Base-by-base conservation (phyloP, 2,113 vertebrate species). In the Psammodynastes pulverulentus region DNA sequence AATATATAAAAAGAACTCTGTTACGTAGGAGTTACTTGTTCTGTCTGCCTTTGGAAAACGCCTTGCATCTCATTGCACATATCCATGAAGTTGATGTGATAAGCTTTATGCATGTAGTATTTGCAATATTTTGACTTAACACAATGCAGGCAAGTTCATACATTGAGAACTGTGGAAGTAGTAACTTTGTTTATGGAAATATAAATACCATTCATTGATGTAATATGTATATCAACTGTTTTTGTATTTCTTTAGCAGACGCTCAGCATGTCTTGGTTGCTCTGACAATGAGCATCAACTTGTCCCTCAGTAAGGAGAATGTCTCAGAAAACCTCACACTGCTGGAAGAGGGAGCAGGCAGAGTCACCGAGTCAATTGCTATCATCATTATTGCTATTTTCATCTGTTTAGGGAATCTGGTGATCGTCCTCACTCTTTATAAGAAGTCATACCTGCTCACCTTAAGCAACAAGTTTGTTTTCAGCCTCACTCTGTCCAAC, bases 401-500 rank as follows among this genome's bases (percentile, higher is more conserved):
- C 0, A 98, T 98, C 94, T 99, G 98, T 95, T 95, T 99, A 96
- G 99, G 99, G 92, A 99, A 99, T 97, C 96, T 99, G 91, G 95
- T 99, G 93, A 97, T 99, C 1, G 99, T 99, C 13, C 93, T 97
- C 45, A 99, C 99, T 17, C 97, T 99, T 3, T 99, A 99, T 92
- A 98, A 98, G 95, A 98, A 98, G 95, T 98, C 99, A 0, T 99
- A 99, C 94, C 98, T 99, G 86, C 98, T 99, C 95, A 99, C 99
- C 0, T 97, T 99, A 94, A 99, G 99, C 98, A 99, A 99, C 98
- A 99, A 99, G 97, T 99, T 99, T 89, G 99, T 99, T 91, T 98
- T 99, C 98, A 99, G 99, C 98, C 97, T 99, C 96, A 99, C 99
- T 0, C 97, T 98, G 52, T 99, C 99, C 96, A 99, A 99, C 97